Evolutionary conservation across 1,140 invertebrate species (phyloP).

Genomic region (Pachyrhynchus sulphureomaculatus): DNA sequence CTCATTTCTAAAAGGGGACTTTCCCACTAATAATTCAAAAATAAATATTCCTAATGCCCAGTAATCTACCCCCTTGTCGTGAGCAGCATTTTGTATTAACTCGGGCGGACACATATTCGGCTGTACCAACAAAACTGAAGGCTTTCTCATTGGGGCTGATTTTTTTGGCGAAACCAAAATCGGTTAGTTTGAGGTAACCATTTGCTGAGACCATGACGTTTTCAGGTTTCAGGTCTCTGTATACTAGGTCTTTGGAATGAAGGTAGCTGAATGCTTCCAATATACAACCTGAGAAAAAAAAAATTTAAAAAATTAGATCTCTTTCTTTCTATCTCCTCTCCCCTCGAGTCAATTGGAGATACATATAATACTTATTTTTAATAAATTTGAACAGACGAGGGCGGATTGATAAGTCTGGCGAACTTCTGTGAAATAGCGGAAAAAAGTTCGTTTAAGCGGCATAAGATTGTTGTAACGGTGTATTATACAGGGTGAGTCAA

Average conservation of each 20-base stretch:
- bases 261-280: conserved; percentile 90
- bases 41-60: conserved; percentile 94
- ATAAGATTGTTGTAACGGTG: too few relatives aligned
- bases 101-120: conserved; percentile 91
- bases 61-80: conserved; percentile 90
- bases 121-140: conserved; percentile 97
- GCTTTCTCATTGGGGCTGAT: conserved; percentile 79
- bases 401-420: too few relatives aligned
- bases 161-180: conserved; percentile 97
- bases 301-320: too few relatives aligned
- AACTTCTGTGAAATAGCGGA: too few relatives aligned
- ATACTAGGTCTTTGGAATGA: conserved; percentile 84
- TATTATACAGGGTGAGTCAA: too few relatives aligned
- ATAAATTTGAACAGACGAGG: too few relatives aligned
- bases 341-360: too few relatives aligned
- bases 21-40: conserved; percentile 89
- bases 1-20: conserved; percentile 88
- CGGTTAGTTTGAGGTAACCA: conserved; percentile 94
- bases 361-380: too few relatives aligned
- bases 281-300: conserved; percentile 82
- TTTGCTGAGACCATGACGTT: conserved; percentile 84
- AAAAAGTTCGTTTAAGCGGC: too few relatives aligned
- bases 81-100: conserved; percentile 90
- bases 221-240: conserved; percentile 94
- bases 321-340: too few relatives aligned